Base-by-base conservation (phyloP, 2,797 vertebrate species). In the Cirrhinus mrigala region DNA sequence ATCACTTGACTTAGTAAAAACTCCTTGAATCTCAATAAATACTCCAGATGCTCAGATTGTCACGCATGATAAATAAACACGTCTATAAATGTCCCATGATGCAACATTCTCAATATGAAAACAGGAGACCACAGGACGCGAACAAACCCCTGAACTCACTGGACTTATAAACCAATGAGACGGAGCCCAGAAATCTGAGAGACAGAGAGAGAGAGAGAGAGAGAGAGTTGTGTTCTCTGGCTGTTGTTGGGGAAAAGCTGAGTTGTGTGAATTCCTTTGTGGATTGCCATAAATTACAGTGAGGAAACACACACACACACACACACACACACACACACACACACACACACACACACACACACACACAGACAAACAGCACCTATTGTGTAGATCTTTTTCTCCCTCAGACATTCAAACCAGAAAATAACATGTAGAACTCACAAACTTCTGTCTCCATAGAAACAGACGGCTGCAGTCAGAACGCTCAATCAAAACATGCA, bases 201-300 rank as follows among this genome's bases (percentile, higher is more conserved):
- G 33, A 79, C 80, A 84, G 75, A 66, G 54, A 73, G 22, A 86
- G 83, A 86, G 76, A 66, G 79, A 73, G 46, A 71, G 62, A 56
- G 33, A 78, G 83, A 44, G 78, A 54, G 68, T 24, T 27, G 50
- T 77, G 75, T 58, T 71, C 20, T 71, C 50, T 71, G 84, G 82
- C 70, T 50, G 68, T 70, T 83, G 62, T 58, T 56, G 70, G 78
- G 60, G 86, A 86, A 90, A 58, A 85, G 88, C 92, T 91, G 94
- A 94, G 89, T 90, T 79, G 79, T 90, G 88, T 74, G 82, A 93
- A 94, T 94, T 93, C 91, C 92, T 91, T 71, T 91, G 93, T 92
- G 92, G 91, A 94, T 92, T 92, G 94, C 89, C 93, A 92, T 92
- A 92, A 94, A 94, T 92, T 93, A 92, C 91, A 88, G 90, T 90